These are phyloP conservation scores for Tragelaphus buxtoni DNA, from an alignment of 2,113 vertebrate species.

Conservation along the genomic window DNA sequence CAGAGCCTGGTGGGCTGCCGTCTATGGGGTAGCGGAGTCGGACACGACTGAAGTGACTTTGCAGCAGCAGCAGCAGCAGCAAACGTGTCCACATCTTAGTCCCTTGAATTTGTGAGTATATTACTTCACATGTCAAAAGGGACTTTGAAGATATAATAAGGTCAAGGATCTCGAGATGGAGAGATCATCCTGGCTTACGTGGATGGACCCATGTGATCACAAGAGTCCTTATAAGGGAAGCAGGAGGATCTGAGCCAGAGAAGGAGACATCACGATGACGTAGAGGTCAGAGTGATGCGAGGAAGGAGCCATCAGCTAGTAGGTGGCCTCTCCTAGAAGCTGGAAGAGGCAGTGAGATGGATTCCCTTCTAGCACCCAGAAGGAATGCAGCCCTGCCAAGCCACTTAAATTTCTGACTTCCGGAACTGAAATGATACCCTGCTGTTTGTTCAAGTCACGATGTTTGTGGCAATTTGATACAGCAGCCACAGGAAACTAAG, in stretches of 20 bases:
- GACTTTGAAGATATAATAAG: not conserved
- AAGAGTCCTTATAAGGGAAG: not conserved
- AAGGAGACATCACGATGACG: not conserved
- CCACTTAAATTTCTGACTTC: not conserved
- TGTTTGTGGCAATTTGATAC: not conserved
- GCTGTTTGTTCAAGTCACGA: not conserved
- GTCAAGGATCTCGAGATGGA: not conserved
- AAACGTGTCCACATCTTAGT: not conserved
- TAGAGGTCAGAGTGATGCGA: not conserved
- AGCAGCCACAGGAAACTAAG: too few relatives aligned
- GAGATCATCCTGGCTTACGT: not conserved
- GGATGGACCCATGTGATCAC: not conserved
- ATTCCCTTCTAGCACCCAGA: not conserved
- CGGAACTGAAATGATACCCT: not conserved
- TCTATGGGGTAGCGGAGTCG: too few relatives aligned
- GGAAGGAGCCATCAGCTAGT: not conserved
- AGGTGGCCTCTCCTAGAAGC: not conserved
- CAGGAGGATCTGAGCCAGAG: not conserved
- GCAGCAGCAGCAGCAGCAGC: too few relatives aligned
- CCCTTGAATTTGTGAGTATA: not conserved
- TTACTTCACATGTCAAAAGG: not conserved
- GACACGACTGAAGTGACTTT: too few relatives aligned
- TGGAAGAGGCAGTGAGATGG: not conserved
- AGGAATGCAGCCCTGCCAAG: not conserved
- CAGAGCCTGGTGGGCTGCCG: too few relatives aligned